Evolutionary conservation across 2,113 vertebrate species (phyloP).

Genomic region (Callospermophilus lateralis): DNA sequence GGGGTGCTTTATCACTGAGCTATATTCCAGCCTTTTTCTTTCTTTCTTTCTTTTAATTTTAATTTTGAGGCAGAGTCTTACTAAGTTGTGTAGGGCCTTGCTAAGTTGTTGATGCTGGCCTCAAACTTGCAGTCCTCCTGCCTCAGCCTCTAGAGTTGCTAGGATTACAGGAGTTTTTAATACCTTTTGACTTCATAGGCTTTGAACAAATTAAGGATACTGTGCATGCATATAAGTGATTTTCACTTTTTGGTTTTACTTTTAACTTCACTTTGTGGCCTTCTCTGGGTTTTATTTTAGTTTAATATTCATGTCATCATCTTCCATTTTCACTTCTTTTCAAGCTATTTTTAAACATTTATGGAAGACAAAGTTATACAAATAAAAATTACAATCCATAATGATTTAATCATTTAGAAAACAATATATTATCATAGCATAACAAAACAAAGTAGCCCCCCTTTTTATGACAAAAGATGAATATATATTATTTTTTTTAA

Average conservation of each 20-base stretch:
- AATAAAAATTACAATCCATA: neutral
- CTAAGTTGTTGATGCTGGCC: too few species aligned
- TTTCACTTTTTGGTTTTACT: neutral
- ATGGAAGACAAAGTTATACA: neutral
- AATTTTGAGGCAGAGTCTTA: too few species aligned
- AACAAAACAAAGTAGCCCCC: neutral
- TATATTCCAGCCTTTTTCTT: too few species aligned
- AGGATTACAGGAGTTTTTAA: too few species aligned
- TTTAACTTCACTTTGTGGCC: neutral
- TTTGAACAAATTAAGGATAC: neutral
- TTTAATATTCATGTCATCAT: neutral
- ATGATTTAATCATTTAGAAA: constrained; percentile 13
- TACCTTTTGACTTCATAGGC: too few species aligned
- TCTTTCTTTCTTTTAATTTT: too few species aligned
- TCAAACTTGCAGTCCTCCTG: too few species aligned
- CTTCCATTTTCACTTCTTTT: neutral
- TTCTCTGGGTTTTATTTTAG: constrained; percentile 1
- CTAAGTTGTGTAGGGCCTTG: too few species aligned
- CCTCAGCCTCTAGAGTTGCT: too few species aligned
- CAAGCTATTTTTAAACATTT: neutral
- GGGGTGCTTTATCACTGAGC: too few species aligned
- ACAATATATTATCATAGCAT: neutral
- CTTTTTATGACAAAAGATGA: neutral
- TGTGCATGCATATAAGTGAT: neutral
- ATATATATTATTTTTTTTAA: neutral